These are phyloP conservation scores for Pristionchus maxplancki DNA, from an alignment of 2,888 invertebrate genomes.

Conservation along the genomic window DNA sequence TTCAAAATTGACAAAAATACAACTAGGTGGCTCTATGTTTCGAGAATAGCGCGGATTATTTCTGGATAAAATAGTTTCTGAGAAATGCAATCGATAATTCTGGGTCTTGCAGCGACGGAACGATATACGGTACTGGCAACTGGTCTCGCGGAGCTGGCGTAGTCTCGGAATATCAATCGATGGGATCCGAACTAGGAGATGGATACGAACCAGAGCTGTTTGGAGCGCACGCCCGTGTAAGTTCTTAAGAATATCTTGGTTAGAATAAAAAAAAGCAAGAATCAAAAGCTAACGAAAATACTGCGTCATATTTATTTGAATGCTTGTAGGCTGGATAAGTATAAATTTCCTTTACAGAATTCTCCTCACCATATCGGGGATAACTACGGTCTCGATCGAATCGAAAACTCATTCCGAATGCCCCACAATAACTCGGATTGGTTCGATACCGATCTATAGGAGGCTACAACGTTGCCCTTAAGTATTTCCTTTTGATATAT, in stretches of 20 bases:
- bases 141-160: neutral
- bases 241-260: too few species aligned
- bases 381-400: conserved; percentile 54
- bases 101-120: neutral
- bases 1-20: too few species aligned
- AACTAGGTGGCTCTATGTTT: too few species aligned
- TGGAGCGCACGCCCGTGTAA: conserved; percentile 54
- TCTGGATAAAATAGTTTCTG: too few species aligned
- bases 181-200: conserved; percentile 63
- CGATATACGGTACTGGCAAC: conserved; percentile 40
- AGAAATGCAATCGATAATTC: neutral
- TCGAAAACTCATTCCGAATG: conserved; percentile 57
- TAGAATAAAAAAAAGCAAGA: too few species aligned
- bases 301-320: too few species aligned
- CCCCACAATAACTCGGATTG: conserved; percentile 66
- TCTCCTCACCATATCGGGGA: neutral
- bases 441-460: conserved; percentile 72
- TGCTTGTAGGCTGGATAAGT: too few species aligned
- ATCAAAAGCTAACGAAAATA: too few species aligned
- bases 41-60: too few species aligned
- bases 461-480: too few species aligned
- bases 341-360: neutral
- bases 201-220: conserved; percentile 76
- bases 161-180: conserved; percentile 43
- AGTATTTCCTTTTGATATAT: neutral